phyloP scores from a whole-genome alignment of 2,888 invertebrate genomes.

The Hofmannophila pseudospretella region DNA sequence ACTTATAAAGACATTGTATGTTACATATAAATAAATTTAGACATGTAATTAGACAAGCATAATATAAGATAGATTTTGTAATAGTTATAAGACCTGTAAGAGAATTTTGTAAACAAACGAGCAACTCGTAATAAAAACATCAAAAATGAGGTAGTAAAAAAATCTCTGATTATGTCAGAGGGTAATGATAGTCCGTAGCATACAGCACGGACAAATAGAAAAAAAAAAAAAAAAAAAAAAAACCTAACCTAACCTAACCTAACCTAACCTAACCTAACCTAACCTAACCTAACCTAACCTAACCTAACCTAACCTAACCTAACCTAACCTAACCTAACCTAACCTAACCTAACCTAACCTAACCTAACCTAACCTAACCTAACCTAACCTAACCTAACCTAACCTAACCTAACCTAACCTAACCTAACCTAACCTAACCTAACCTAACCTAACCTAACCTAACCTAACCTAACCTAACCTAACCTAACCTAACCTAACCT shows the following conservation, averaged over 20 bases:
- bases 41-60: no score
- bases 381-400: constrained; percentile 19
- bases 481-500: constrained; percentile 19
- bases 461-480: constrained; percentile 19
- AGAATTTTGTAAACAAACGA: no score
- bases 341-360: constrained; percentile 17
- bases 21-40: no score
- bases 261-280: constrained; percentile 10
- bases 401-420: constrained; percentile 20
- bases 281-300: constrained; percentile 16
- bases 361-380: constrained; percentile 18
- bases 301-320: constrained; percentile 17
- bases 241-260: constrained; percentile 1
- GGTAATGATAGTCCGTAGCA: no score
- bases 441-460: constrained; percentile 17
- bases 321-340: constrained; percentile 18
- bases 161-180: no score
- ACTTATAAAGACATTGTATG: no score
- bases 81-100: no score
- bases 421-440: constrained; percentile 18
- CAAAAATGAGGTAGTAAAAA: no score
- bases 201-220: no score
- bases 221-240: no score
- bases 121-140: no score
- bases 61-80: no score